Conservation (phyloP, 2,113 vertebrate species). For the Heterotis niloticus region DNA sequence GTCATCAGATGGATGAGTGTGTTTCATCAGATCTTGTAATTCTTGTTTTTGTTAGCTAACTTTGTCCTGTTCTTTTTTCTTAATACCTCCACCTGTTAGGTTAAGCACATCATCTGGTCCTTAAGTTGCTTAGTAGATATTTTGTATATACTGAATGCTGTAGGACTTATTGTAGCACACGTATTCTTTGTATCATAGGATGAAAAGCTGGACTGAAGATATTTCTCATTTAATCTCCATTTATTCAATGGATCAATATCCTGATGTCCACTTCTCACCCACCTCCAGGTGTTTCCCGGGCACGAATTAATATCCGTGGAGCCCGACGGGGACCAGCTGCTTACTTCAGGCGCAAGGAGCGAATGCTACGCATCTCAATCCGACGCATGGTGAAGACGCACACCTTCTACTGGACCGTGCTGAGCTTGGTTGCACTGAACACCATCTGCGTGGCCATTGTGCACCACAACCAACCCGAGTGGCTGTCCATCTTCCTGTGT, state of each 20-base stretch:
- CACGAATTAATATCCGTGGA: constrained; percentile 87
- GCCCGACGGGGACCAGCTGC: constrained; percentile 82
- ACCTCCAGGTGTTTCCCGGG: constrained; percentile 81
- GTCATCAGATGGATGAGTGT: neutral
- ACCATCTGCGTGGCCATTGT: constrained; percentile 97
- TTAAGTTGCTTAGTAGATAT: neutral
- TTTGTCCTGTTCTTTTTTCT: neutral
- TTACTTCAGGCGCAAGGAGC: constrained; percentile 92
- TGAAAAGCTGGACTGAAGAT: neutral
- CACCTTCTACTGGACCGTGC: constrained; percentile 93
- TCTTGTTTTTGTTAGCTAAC: neutral
- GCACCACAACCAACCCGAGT: constrained; percentile 92
- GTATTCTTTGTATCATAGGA: neutral
- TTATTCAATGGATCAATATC: neutral
- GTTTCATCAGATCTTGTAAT: neutral
- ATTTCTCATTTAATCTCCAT: neutral
- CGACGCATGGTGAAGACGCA: constrained; percentile 98
- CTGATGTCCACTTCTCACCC: neutral
- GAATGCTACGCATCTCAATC: constrained; percentile 90
- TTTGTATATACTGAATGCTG: neutral
- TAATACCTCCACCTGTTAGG: too few relatives aligned
- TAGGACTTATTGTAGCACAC: neutral
- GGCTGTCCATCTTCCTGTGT: constrained; percentile 97
- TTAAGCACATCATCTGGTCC: neutral
- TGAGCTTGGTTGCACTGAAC: constrained; percentile 92